These are phyloP conservation scores for Elgaria multicarinata DNA, from an alignment of 2,113 vertebrate genomes.

Conservation along the genomic window DNA sequence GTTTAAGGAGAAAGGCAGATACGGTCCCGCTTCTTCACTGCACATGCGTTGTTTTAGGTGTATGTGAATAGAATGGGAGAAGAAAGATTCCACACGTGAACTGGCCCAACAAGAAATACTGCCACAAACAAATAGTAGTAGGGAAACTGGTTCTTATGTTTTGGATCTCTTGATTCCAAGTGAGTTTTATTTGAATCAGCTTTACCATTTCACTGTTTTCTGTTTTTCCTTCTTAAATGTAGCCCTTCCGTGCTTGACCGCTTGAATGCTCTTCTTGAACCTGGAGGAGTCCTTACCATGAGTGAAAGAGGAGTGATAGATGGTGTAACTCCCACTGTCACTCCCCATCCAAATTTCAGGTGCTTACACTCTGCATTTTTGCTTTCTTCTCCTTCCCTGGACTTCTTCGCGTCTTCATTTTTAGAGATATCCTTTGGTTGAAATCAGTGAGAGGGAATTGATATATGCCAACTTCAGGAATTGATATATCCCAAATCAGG, in stretches of 20 bases:
- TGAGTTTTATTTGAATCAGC: neutral
- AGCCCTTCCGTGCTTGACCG: slow-evolving; percentile 97
- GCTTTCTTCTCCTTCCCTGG: no score
- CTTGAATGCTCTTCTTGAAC: slow-evolving; percentile 94
- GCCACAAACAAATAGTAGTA: neutral
- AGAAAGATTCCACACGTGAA: neutral
- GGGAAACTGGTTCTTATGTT: neutral
- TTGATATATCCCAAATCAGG: no score
- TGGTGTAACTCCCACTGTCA: slow-evolving; percentile 86
- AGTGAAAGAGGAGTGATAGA: slow-evolving; percentile 94
- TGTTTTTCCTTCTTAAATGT: slow-evolving; percentile 34
- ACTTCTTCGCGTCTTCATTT: no score
- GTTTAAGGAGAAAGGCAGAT: neutral
- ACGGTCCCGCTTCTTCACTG: neutral
- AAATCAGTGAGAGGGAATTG: no score
- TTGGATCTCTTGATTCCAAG: neutral
- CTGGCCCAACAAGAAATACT: neutral
- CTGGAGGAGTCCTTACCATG: slow-evolving; percentile 92
- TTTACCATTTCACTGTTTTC: neutral
- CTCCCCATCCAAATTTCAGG: slow-evolving; percentile 96
- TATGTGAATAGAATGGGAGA: neutral
- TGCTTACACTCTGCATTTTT: slow-evolving; percentile 58
- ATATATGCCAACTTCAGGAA: no score
- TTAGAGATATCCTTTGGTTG: no score
- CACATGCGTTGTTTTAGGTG: neutral